Conservation (phyloP, 2,113 vertebrate genomes). For the Hemicordylus capensis region DNA sequence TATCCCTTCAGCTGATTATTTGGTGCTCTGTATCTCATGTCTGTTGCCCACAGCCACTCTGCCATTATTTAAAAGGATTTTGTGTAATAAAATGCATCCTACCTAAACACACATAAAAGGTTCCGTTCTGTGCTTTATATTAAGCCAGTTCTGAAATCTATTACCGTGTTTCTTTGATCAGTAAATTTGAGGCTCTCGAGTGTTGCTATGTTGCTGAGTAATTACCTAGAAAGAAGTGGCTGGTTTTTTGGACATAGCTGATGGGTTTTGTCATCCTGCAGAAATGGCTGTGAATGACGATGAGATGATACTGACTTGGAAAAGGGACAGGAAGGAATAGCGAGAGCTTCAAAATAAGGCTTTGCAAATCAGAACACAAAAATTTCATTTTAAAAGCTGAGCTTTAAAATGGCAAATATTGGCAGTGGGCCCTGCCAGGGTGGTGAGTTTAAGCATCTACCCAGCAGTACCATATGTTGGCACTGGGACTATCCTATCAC, state of each 20-base stretch:
- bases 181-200: neutral
- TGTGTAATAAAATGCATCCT: neutral
- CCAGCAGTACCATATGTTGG: too few relatives aligned
- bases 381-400: too few relatives aligned
- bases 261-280: too few relatives aligned
- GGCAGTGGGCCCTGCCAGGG: too few relatives aligned
- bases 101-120: neutral
- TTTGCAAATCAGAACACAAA: too few relatives aligned
- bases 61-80: neutral
- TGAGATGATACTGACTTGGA: too few relatives aligned
- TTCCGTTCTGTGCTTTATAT: neutral
- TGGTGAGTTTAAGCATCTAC: too few relatives aligned
- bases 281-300: too few relatives aligned
- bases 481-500: too few relatives aligned
- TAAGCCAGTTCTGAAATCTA: neutral
- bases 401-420: too few relatives aligned
- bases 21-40: neutral
- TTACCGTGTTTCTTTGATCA: neutral
- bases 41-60: too few relatives aligned
- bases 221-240: neutral
- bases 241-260: neutral
- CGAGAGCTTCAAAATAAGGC: neutral
- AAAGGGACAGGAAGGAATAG: neutral
- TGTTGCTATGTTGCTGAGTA: conserved; percentile 20
- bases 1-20: neutral